Base-by-base conservation (phyloP, 2,113 vertebrate species). In the Gobio gobio region DNA sequence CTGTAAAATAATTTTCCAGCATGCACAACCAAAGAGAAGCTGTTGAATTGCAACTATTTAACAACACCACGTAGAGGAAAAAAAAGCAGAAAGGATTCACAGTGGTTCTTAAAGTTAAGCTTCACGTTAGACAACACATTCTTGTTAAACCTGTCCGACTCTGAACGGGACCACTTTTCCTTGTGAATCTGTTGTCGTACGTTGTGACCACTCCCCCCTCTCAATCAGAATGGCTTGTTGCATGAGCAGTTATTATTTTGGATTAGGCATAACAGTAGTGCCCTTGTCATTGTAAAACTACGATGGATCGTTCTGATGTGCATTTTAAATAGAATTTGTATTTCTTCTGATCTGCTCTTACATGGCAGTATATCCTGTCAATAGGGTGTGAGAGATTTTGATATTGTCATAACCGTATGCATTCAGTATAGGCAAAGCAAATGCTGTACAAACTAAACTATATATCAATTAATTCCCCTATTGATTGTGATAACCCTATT, bases 1-100 rank as follows among this genome's bases (percentile, higher is more conserved):
- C 88, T 89, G 87, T 78, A 89, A 83, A 72, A 72, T 40, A n/a
- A 83, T 80, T 88, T 84, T 70, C 85, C 86, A 83, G 87, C 89
- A 89, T 89, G 89, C 89, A 88, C 73, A 88, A 89, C 66, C 59
- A 61, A 88, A 86, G 83, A 82, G 78, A 77, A 73, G 40, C 45
- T 20, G 45, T 81, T 81, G 47, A 82, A 51, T 29, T 49, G 78
- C 59, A 43, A 85, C 82, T 78, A 83, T 86, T 58, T 82, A 88
- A 83, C 82, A 86, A 81, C 88, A 87, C 85, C 81, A 89, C 78
- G 73, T 74, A 86, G 84, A 86, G 84, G 33, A 26, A 29, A 4
- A 70, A 79, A 64, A n/a, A 72, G 36, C 22, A 26, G 45, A 72
- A 40, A 83, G 16, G 24, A 56, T 83, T 83, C 87, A 86, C 85